Evolutionary conservation across 2,113 vertebrate species (phyloP), one percentile per base, ranked within the genome.

Genomic region (Gymnarchus niloticus): DNA sequence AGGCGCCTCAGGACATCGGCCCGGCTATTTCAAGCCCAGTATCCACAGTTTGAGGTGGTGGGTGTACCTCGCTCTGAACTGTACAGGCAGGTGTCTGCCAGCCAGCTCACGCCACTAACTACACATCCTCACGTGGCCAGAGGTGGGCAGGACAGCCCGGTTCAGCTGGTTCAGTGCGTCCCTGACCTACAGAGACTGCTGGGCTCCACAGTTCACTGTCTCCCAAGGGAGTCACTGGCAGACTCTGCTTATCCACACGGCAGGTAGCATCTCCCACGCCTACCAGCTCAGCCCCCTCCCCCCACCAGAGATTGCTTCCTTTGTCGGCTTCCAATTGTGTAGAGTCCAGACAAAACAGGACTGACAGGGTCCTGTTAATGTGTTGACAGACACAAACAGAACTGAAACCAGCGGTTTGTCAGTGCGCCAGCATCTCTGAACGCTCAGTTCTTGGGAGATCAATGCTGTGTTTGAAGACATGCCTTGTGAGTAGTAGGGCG

Each of bases 1-100:
- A 97, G 97, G 93, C 94, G 96, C 5, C 94, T 99, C 87, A 99
- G 99, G 93, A 95, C 99, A 86, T 99, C 98, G 0, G 95, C 96
- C 0, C 93, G 97, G 90, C 98, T 98, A 89, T 99, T 99, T 92
- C 95, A 96, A 87, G 96, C 97, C 0, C 96, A 97, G 10, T 98
- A 97, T 92, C 97, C 98, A 0, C 96, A 99, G 92, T 90, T 99
- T 19, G 97, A 99, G 93, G 92, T 99, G 28, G 93, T 94, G 90
- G 95, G 93, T 87, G 84, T 99, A 91, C 91, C 96, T 0, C 92
- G 91, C 84, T 91, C 93, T 0, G 97, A 99, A 93, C 96, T 99
- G 88, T 94, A 93, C 91, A 92, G 89, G 83, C 98, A 99, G 94
- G 95, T 97, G 37, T 94, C 95, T 0, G 89, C 96, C 65, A 99